A percentile compares a stretch with the other conserved stretches of the same genome.
Conservation (phyloP, 1,140 invertebrate species). For the Aricia agestis region DNA sequence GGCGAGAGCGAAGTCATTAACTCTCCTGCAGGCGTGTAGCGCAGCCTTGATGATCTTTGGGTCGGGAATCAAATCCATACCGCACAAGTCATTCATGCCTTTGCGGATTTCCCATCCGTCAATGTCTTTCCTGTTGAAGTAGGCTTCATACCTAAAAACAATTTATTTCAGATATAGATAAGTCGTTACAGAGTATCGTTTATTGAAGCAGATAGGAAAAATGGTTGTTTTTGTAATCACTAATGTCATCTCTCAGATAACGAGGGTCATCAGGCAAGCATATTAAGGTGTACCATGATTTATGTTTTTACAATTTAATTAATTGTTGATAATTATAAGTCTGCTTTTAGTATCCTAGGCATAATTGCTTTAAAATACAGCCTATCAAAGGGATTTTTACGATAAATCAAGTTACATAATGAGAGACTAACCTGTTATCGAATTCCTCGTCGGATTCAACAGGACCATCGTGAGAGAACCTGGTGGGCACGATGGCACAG, state of each 20-base stretch:
- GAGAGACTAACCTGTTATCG: slow-evolving; percentile 64
- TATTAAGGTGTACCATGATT: too few relatives aligned
- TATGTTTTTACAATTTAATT: too few relatives aligned
- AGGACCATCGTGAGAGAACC: slow-evolving; percentile 51
- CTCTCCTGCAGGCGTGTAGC: slow-evolving; percentile 92
- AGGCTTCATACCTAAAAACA: slow-evolving; percentile 84
- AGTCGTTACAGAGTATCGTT: too few relatives aligned
- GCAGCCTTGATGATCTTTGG: slow-evolving; percentile 94
- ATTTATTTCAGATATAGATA: too few relatives aligned
- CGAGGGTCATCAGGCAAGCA: background rate
- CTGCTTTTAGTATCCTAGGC: too few relatives aligned
- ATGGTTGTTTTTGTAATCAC: background rate
- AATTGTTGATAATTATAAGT: too few relatives aligned
- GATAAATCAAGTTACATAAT: slow-evolving; percentile 61
- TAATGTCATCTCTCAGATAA: slow-evolving; percentile 2
- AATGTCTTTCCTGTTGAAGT: slow-evolving; percentile 92
- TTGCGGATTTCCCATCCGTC: slow-evolving; percentile 98
- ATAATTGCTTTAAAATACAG: too few relatives aligned
- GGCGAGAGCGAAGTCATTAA: slow-evolving; percentile 96
- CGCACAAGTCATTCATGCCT: slow-evolving; percentile 88
- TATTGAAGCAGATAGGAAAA: too few relatives aligned
- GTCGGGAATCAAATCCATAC: slow-evolving; percentile 96
- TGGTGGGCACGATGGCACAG: slow-evolving; percentile 44
- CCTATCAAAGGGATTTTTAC: too few relatives aligned
- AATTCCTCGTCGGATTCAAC: slow-evolving; percentile 68